Evolutionary conservation across 2,113 vertebrate species (phyloP).

Genomic region (human): GRCh38 chr5:119916501-119917000

Average conservation of each 20-base stretch:
- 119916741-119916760: neutral
- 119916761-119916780: neutral
- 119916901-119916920: neutral
- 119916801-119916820: neutral
- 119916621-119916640: neutral
- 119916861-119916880: neutral
- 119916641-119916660: neutral
- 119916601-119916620: neutral
- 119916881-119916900: neutral
- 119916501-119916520: neutral
- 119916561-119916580: neutral
- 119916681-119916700: neutral
- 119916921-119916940: neutral
- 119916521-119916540: neutral
- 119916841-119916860: constrained; percentile 6
- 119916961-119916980: neutral
- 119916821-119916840: neutral
- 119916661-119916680: neutral
- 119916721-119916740: neutral
- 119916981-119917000: neutral
- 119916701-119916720: neutral
- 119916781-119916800: neutral
- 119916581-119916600: neutral
- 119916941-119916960: neutral
- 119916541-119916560: neutral